These are phyloP conservation scores for Cairina moschata DNA, from an alignment of 2,113 vertebrate species.

Conservation along the genomic window DNA sequence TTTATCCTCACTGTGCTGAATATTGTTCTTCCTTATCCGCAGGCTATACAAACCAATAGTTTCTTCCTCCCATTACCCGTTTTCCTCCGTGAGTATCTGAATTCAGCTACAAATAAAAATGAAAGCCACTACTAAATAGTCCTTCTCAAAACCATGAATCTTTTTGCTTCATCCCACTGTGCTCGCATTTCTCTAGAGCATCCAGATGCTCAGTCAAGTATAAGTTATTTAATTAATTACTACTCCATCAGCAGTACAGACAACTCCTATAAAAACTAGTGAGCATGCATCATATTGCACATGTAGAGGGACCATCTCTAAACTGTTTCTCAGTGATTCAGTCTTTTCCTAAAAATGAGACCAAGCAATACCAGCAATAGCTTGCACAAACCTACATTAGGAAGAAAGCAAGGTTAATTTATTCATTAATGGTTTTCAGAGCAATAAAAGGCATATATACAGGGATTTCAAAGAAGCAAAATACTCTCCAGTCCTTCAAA, in stretches of 20 bases:
- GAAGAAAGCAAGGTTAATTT: not conserved
- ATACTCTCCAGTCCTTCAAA: not conserved
- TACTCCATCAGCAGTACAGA: not conserved
- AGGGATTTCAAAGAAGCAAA: not conserved
- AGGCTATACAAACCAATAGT: not conserved
- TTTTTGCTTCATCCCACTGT: not conserved
- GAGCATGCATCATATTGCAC: not conserved
- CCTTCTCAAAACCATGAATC: not conserved
- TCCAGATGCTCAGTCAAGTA: not conserved
- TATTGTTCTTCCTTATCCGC: not conserved
- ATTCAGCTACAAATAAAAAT: not conserved
- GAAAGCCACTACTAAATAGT: not conserved
- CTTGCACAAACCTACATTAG: not conserved
- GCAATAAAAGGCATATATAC: not conserved
- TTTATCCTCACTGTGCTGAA: not conserved
- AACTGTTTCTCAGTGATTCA: not conserved
- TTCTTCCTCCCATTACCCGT: not conserved
- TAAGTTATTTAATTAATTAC: not conserved
- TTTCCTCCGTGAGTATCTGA: not conserved
- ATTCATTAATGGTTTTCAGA: not conserved
- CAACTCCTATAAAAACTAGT: not conserved
- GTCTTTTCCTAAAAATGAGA: not conserved
- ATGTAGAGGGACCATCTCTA: not conserved
- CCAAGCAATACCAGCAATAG: not conserved
- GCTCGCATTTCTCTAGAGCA: not conserved